phyloP scores from a whole-genome alignment of 1,140 invertebrate genomes.

The Cydia fagiglandana region DNA sequence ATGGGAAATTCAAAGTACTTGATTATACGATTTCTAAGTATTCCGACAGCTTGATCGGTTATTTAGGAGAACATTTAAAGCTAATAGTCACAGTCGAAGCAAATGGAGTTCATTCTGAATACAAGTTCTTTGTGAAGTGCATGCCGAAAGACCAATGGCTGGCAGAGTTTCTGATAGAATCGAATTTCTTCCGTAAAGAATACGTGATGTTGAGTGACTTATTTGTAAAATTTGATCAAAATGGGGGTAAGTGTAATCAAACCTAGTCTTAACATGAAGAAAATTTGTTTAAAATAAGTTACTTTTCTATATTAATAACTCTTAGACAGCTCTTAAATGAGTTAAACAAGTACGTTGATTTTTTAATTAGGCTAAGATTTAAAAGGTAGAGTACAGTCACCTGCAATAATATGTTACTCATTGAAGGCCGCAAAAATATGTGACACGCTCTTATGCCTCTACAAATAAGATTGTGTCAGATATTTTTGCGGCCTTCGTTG shows the following conservation, averaged over 20 bases:
- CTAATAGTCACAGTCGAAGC: conserved; percentile 45
- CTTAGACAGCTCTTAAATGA: too few relatives aligned
- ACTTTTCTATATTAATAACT: too few relatives aligned
- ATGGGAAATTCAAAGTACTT: conserved; percentile 43
- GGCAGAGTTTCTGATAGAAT: conserved; percentile 55
- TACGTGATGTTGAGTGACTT: conserved; percentile 56
- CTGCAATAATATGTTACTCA: too few relatives aligned
- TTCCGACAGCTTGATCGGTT: conserved; percentile 54
- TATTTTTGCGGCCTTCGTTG: too few relatives aligned
- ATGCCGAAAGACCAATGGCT: conserved; percentile 59
- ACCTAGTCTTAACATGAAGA: too few relatives aligned
- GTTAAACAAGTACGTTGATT: too few relatives aligned
- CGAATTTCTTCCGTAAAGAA: conserved; percentile 64
- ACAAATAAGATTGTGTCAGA: too few relatives aligned
- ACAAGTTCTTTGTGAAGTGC: conserved; percentile 62
- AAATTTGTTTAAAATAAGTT: too few relatives aligned
- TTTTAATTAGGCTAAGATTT: too few relatives aligned
- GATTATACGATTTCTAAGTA: conserved; percentile 50
- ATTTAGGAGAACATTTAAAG: conserved; percentile 64
- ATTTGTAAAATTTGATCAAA: conserved; percentile 52
- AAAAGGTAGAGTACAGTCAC: too few relatives aligned
- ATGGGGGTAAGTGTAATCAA: conserved; percentile 45
- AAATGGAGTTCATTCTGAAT: conserved; percentile 35
- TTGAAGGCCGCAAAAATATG: too few relatives aligned
- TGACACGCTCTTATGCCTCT: too few relatives aligned